Percentiles rank a stretch among this genome's conserved stretches.
These are phyloP conservation scores for Asarcornis scutulata DNA, from an alignment of 2,113 vertebrate species.

Conservation along the genomic window DNA sequence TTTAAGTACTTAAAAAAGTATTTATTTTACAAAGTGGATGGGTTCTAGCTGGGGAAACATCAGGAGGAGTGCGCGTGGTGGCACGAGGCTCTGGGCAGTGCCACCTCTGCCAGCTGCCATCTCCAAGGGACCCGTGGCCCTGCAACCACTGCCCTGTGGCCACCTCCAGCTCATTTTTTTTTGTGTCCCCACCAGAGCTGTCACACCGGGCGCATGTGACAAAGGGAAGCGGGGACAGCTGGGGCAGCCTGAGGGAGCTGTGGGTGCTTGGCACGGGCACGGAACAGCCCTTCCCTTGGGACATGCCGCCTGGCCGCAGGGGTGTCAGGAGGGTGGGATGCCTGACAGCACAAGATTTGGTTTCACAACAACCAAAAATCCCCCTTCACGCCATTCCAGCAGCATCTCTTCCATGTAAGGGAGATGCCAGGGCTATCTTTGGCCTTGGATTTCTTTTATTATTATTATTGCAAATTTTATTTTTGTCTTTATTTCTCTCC, in stretches of 20 bases:
- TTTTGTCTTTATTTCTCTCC: not conserved
- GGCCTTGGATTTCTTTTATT: not conserved
- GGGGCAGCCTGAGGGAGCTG: fast-evolving
- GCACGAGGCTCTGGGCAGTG: fast-evolving
- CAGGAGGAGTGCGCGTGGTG: not conserved
- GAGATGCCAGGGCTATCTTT: not conserved
- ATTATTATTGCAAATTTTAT: not conserved
- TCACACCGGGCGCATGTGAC: not conserved
- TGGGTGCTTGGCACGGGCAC: not conserved
- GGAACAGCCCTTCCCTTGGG: not conserved
- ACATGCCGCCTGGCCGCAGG: not conserved
- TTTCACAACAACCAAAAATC: not conserved
- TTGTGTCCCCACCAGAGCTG: not conserved
- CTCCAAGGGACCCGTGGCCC: too few species aligned
- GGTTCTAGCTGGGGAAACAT: not conserved
- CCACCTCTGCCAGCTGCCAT: too few species aligned
- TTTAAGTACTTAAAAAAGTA: not conserved
- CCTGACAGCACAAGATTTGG: not conserved
- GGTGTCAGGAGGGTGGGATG: not conserved
- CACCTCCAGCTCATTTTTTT: not conserved
- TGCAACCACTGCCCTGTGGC: too few species aligned
- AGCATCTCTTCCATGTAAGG: not conserved
- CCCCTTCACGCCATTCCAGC: not conserved
- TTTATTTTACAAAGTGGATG: not conserved
- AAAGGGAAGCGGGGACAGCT: fast-evolving